phyloP scores from a whole-genome alignment of 2,888 invertebrate species.

The Acanthopleura granulata region DNA sequence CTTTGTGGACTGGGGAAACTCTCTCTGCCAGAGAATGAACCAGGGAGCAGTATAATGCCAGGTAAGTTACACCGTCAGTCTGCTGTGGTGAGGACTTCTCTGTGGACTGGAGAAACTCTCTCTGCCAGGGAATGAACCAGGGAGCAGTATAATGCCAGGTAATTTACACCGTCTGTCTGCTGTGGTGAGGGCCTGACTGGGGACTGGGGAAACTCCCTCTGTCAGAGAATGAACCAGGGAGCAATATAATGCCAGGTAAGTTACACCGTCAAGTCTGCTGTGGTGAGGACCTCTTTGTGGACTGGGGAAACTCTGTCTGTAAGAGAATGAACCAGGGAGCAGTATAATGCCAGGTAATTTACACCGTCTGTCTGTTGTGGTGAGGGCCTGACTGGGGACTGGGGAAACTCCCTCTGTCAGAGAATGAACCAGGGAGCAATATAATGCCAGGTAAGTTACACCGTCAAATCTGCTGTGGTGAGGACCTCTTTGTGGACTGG shows the following conservation, averaged over 20 bases:
- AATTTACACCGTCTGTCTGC: slow-evolving; percentile 75
- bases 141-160: slow-evolving; percentile 99
- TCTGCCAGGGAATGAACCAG: slow-evolving; percentile 98
- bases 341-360: slow-evolving; percentile 96
- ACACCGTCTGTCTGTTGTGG: slow-evolving; percentile 81
- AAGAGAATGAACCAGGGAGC: slow-evolving; percentile 98
- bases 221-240: slow-evolving; percentile 99
- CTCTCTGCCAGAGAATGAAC: slow-evolving; percentile 96
- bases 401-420: slow-evolving; percentile 92
- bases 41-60: slow-evolving; percentile 99
- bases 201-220: slow-evolving; percentile 93
- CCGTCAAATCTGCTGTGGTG: slow-evolving; percentile 83
- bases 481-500: slow-evolving; percentile 95
- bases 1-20: slow-evolving; percentile 96
- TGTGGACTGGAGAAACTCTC: slow-evolving; percentile 94
- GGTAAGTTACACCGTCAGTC: slow-evolving; percentile 77
- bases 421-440: slow-evolving; percentile 99
- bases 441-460: slow-evolving; percentile 90
- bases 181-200: slow-evolving; percentile 96
- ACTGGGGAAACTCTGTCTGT: slow-evolving; percentile 90
- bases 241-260: slow-evolving; percentile 98
- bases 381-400: slow-evolving; percentile 97
- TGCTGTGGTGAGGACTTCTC: slow-evolving; percentile 95
- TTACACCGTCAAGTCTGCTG: slow-evolving; percentile 76
- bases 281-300: slow-evolving; percentile 98